These are phyloP conservation scores for Rhabdophis nuchalis DNA, from an alignment of 2,797 vertebrate species.

Conservation along the genomic window DNA sequence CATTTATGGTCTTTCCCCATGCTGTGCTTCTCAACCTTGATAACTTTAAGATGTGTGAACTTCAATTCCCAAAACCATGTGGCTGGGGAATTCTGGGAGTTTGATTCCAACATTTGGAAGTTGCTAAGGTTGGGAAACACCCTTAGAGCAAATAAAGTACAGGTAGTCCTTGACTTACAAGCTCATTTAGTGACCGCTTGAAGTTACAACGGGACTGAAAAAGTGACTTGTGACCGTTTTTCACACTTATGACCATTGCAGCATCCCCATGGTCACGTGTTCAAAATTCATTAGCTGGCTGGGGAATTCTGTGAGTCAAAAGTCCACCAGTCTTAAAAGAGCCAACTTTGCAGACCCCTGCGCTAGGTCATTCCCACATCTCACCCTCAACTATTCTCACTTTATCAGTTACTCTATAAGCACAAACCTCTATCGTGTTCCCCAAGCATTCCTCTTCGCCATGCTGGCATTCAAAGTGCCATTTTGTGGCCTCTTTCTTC, in stretches of 20 bases:
- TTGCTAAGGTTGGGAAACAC: too few species aligned
- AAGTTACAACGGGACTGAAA: too few species aligned
- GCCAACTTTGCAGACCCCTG: too few species aligned
- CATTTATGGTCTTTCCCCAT: not conserved
- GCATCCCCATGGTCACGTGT: too few species aligned
- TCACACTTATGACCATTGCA: too few species aligned
- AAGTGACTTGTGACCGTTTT: too few species aligned
- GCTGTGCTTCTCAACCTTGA: not conserved
- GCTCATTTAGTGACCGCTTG: too few species aligned
- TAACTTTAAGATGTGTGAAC: not conserved
- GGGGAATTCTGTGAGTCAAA: too few species aligned
- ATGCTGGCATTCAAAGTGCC: constrained; percentile 84
- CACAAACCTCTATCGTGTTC: constrained; percentile 87
- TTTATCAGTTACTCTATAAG: not conserved
- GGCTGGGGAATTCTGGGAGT: not conserved
- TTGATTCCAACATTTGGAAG: not conserved
- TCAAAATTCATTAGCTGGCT: too few species aligned
- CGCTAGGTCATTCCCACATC: not conserved
- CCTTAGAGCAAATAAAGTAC: not conserved
- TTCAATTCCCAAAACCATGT: not conserved
- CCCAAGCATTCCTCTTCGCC: constrained; percentile 84
- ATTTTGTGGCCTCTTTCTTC: constrained; percentile 64
- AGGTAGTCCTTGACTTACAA: too few species aligned
- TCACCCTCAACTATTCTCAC: not conserved
- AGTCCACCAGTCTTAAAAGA: too few species aligned